Base-by-base conservation (phyloP, 2,888 invertebrate genomes). In the Cremastobaeus sp. region DNA sequence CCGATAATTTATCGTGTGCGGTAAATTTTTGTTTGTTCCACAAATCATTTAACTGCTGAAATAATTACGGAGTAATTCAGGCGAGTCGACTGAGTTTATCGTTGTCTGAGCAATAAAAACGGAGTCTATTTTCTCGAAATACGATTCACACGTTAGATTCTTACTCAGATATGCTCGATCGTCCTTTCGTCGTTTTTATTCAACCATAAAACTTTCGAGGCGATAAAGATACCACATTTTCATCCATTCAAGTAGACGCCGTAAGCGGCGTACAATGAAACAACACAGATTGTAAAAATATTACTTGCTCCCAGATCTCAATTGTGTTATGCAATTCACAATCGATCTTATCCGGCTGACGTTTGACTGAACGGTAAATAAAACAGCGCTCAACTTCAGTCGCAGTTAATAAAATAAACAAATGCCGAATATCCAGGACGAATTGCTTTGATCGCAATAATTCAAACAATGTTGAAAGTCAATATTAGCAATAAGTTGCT, bases 291-390 rank as follows among this genome's bases (percentile, higher is more conserved):
- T 20, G 11, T 48, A 48, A 32, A 48, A 48, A 25, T 32, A 30
- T 18, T 30, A 48, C 48, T 48, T 32, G 20, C 20, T 30, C 39
- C 25, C 37, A 37, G 8, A 39, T 54, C 52, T 28, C 39, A 25
- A 54, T 54, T 39, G 20, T 25, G 11, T 21, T 8, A 25, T 25
- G 25, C 25, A 52, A 52, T 52, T 52, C 37, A 37, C 28, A 52
- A 52, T 52, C 28, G 52, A 52, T 28, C 25, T 52, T 37, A 37
- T 39, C 35, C 32, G 14, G 9, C 20, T 20, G 17, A 52, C 28
- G 15, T 11, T 52, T 28, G 37, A 11, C 17, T 39, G 15, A 28
- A 17, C 37, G 1, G 15, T 1, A 2, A 25, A 43, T 5, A 32
- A 48, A 43, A 14, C 25, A 43, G 20, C 12, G 25, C n/a, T 14